Evolutionary conservation across 2,797 vertebrate species (phyloP), one percentile per base, ranked within the genome.

Genomic region (Thaleichthys pacificus): DNA sequence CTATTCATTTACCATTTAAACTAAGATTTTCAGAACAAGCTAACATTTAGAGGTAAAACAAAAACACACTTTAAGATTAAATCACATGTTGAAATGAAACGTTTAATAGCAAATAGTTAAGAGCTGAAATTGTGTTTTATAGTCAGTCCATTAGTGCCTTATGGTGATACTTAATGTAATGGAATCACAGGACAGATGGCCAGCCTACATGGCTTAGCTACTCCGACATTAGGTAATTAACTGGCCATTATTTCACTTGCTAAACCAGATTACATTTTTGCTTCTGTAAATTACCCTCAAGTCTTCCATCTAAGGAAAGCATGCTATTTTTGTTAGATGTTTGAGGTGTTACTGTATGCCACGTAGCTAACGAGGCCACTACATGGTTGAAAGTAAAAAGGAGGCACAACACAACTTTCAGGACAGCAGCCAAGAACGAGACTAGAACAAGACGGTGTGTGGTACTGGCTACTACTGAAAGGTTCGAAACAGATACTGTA

Each of bases 141-240:
- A 32, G 69, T n/a, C n/a, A 49, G 64, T 42, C 68, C 61, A 49
- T 9, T 63, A 47, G 22, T 30, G 19, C 66, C 49, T 32, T 57
- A 15, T 51, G 64, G 38, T 66, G 64, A 24, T 21, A 66, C 64
- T 67, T 67, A 26, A 49, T 26, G 28, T 72, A 81, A 76, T 81
- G 82, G 74, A 68, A 63, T 72, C 78, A 42, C 12, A 6, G 66
- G 72, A 85, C 87, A 89, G 87, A 89, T 89, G 88, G 88, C 73
- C 76, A 76, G 72, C 75, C 42, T 51, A 73, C 68, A 65, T n/a
- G 73, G 80, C 77, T 80, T 78, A 21, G 75, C 32, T 69, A 64
- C 74, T 8, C 28, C 62, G 66, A 51, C 61, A 70, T 68, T 81
- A n/a, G n/a, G n/a, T 57, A 76, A 66, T 62, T 63, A 61, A 75